Evolutionary conservation across 1,140 invertebrate species (phyloP).

Genomic region (Hypsibius dujardini): DNA sequence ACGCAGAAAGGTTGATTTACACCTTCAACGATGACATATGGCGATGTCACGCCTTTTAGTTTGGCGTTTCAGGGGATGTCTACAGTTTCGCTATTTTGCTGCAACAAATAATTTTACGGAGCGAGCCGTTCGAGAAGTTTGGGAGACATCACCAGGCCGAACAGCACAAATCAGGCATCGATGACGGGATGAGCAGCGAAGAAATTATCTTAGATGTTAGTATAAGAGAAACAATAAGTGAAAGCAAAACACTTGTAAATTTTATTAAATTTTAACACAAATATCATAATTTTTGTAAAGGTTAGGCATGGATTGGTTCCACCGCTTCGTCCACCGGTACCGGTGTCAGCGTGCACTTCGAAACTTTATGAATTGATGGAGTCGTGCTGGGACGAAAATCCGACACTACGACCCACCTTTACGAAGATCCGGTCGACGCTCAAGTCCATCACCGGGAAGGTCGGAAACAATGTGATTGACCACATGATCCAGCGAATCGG

Average conservation of each 20-base stretch:
- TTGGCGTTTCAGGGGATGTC: slow-evolving; percentile 4
- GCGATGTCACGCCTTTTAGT: not conserved
- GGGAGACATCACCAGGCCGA: too few relatives aligned
- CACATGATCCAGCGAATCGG: slow-evolving; percentile 68
- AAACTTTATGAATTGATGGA: slow-evolving; percentile 42
- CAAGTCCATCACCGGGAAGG: not conserved
- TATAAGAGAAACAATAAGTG: too few relatives aligned
- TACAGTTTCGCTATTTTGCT: slow-evolving; percentile 1
- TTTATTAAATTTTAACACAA: too few relatives aligned
- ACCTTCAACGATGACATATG: not conserved
- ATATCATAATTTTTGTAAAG: too few relatives aligned
- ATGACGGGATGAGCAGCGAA: too few relatives aligned
- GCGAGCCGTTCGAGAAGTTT: not conserved
- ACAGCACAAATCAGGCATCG: too few relatives aligned
- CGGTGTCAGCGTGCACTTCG: not conserved
- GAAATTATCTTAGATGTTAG: too few relatives aligned
- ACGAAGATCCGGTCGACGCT: slow-evolving; percentile 49
- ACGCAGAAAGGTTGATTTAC: not conserved
- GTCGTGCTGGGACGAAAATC: slow-evolving; percentile 73
- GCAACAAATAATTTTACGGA: not conserved
- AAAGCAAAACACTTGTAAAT: too few relatives aligned
- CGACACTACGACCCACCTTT: slow-evolving; percentile 58
- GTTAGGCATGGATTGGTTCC: not conserved
- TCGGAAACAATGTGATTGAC: slow-evolving; percentile 60
- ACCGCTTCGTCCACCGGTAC: not conserved